A percentile compares a stretch with the other conserved stretches of the same genome.
Evolutionary conservation across 2,113 vertebrate genomes (phyloP).

Genomic region (Marmota flaviventris): DNA sequence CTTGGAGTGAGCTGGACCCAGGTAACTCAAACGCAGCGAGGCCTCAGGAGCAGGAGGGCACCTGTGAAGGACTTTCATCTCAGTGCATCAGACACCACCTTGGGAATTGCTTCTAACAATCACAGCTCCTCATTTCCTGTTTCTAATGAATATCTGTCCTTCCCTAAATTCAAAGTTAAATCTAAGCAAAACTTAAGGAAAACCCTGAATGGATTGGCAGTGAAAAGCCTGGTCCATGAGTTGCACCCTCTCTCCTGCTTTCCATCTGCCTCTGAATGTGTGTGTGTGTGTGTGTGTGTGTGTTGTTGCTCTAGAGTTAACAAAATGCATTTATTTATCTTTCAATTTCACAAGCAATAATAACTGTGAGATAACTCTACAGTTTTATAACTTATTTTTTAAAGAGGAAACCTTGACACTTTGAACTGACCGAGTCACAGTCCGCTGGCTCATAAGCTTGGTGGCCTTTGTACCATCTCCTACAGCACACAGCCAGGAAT

Average conservation of each 20-base stretch:
- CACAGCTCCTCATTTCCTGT: neutral
- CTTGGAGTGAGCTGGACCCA: neutral
- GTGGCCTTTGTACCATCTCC: neutral
- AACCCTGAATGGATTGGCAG: neutral
- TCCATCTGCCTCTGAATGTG: no score
- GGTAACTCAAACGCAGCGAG: neutral
- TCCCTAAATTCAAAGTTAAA: conserved; percentile 64
- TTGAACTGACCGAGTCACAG: neutral
- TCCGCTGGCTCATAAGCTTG: neutral
- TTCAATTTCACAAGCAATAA: neutral
- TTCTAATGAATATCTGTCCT: conserved; percentile 15
- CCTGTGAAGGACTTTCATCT: neutral
- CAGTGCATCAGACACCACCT: neutral
- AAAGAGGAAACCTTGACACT: neutral
- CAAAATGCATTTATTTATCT: neutral
- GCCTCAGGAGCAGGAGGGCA: neutral
- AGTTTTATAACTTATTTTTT: neutral
- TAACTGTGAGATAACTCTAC: neutral
- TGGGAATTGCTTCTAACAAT: neutral
- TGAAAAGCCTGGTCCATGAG: neutral
- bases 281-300: neutral
- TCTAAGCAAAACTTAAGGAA: neutral
- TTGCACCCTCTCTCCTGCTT: no score
- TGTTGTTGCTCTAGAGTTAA: neutral
- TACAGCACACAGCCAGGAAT: neutral